Base-by-base conservation (phyloP, 2,113 vertebrate species). In the Malurus elegans region DNA sequence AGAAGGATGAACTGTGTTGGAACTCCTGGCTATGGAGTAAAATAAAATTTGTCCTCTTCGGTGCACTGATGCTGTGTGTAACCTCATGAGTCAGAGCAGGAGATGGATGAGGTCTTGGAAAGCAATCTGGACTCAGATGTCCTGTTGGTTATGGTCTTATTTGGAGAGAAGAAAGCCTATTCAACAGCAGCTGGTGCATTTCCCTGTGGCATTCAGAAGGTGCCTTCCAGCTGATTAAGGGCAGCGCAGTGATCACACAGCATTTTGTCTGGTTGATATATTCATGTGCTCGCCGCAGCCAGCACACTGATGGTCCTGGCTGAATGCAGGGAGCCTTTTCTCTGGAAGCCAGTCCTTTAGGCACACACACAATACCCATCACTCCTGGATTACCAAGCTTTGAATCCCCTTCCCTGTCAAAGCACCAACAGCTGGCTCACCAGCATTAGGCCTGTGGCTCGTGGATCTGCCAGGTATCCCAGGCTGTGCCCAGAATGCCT, bases 171-270 rank as follows among this genome's bases (percentile, higher is more conserved):
- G 48, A 79, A 88, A 79, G 19, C 48, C 66, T 61, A 17, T 82
- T 61, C n/a, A 73, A 57, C 53, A 76, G 57, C 93, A 96, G 79
- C 85, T 95, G 85, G 45, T 91, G 66, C 62, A 34, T 73, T 79
- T 91, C 81, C 86, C 74, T 73, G 25, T 66, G 53, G 57, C 62
- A 86, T 75, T 93, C 79, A 88, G 62, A 82, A 86, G 79, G 54
- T 74, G 78, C 34, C 64, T 88, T 94, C 74, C 58, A 76, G 15
- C 45, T 83, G 92, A 95, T 92, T 66, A 86, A 80, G 66, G 60
- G 56, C 92, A 83, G 56, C n/a, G 18, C 69, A 92, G 86, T 67
- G 76, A 84, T 29, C 32, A 34, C 1, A 3, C 29, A 83, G 62
- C 74, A 83, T 90, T 95, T 92, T 70, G 12, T 90, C 72, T 75